These are phyloP conservation scores for Melanerpes aurifrons DNA, from an alignment of 2,113 vertebrate genomes.

Conservation along the genomic window DNA sequence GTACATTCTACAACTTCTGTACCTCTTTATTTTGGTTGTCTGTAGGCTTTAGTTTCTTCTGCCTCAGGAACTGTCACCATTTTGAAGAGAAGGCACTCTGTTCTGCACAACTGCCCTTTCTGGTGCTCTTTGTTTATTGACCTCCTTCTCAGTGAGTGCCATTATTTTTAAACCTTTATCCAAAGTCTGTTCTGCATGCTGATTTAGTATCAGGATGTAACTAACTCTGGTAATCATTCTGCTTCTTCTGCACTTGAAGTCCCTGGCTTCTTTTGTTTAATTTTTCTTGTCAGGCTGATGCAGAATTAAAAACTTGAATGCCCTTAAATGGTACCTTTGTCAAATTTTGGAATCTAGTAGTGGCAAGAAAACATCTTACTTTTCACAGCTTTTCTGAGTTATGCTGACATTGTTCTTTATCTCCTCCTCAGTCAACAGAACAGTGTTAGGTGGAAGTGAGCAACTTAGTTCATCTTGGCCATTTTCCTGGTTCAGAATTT, in stretches of 20 bases:
- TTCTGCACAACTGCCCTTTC: not conserved
- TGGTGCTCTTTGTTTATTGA: not conserved
- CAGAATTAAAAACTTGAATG: not conserved
- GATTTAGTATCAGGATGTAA: not conserved
- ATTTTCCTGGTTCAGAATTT: not conserved
- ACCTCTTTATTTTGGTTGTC: slow-evolving; percentile 8
- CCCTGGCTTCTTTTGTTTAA: not conserved
- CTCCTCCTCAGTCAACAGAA: not conserved
- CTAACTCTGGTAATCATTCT: not conserved
- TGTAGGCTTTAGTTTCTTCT: slow-evolving; percentile 18
- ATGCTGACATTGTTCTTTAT: not conserved
- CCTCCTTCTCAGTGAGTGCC: not conserved
- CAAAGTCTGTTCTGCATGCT: not conserved
- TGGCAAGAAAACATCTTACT: not conserved
- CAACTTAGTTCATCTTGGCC: not conserved
- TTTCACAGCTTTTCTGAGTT: not conserved
- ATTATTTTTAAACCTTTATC: not conserved
- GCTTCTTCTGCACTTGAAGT: not conserved
- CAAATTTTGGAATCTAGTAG: not conserved
- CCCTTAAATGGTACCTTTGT: not conserved
- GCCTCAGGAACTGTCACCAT: not conserved
- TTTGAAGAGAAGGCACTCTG: not conserved
- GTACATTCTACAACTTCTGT: slow-evolving; percentile 5
- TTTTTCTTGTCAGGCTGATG: not conserved
- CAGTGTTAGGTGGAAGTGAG: not conserved